Base-by-base conservation (phyloP, 2,888 invertebrate genomes). In the Lepidocyrtoides sp. region DNA sequence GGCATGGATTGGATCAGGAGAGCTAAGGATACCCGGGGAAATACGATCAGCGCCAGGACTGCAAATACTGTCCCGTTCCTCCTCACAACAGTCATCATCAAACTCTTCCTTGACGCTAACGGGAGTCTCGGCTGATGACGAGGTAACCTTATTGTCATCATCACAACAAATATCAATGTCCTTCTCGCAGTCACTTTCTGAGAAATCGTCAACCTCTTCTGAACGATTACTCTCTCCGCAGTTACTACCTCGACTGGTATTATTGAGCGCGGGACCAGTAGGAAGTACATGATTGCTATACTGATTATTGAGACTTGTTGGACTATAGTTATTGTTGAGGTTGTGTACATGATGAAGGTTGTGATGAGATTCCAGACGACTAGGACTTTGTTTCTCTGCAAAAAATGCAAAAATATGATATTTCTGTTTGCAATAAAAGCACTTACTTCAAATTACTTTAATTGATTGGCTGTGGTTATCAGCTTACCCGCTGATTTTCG, bases 121-220 rank as follows among this genome's bases (percentile, higher is more conserved):
- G 23, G 94, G 93, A 20, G 94, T 94, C 85, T 94, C 94, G n/a
- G 93, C 94, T 1, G 94, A 94, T 12, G 93, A 93, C 26, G 94
- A 93, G 44, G 93, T 93, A 29, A 93, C 93, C 86, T 94, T 94
- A 79, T 94, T 94, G 87, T 94, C 94, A 72, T 94, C 94, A 92
- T 94, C 94, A 91, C 94, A 94, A 91, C 94, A 94, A 92, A 94
- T 94, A 88, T 94, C 94, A 85, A 94, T 94, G 88, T 94, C 94
- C 83, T 94, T 94, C 85, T 94, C 94, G 89, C 93, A 93, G 91
- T 94, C 94, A 90, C 93, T 93, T 77, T 94, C 94, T 0, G 94
- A 94, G 63, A 93, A 93, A 72, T 94, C 94, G 75, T 93, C 94
- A n/a, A 92, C 93, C 32, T 93, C 93, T 32, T 93, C 93, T 10